Evolutionary conservation across 2,888 invertebrate genomes (phyloP), one percentile per base, ranked within the genome.

Genomic region (Monopis laevigella): DNA sequence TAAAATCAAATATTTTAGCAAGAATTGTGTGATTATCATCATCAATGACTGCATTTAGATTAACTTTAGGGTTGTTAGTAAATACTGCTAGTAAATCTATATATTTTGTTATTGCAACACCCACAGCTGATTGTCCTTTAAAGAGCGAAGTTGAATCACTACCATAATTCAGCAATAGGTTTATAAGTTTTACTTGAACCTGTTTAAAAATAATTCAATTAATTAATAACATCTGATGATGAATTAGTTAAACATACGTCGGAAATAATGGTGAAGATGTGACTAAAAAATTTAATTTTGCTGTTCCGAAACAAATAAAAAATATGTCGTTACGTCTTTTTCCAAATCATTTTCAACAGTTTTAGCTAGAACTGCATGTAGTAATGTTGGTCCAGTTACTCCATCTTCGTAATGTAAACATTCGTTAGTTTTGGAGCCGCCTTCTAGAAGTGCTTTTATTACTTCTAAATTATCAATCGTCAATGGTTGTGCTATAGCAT

Each of bases 21-120:
- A 78, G 57, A 26, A 70, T 52, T 6, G 53, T 68, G 42, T 78
- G 71, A 42, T 70, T 63, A 1, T 36, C 19, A 6, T 58, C 51
- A 48, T 77, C 75, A 35, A 77, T 75, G 5, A 55, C 26, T 1
- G 56, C 55, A 43, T 78, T 77, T 0, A 77, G 55, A 43, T 75
- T 48, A 0, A 59, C 65, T 26, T 48, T 53, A 1, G 65, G 56
- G 46, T 52, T 59, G 42, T 55, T 59, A n/a, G 75, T 51, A 40
- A 78, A 66, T 17, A 62, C 52, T 8, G 71, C 54, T 2, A 77
- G 50, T 2, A 67, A 24, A 3, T 58, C 52, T 19, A 62, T 40
- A 24, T 44, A 52, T 44, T 56, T 66, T 1, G 48, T 43, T 59
- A 74, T 58, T 0, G 64, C 65, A 2, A 62, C 17, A 2, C 71